Conservation (phyloP, 2,888 invertebrate genomes). For the Drosophila kambysellisi region DNA sequence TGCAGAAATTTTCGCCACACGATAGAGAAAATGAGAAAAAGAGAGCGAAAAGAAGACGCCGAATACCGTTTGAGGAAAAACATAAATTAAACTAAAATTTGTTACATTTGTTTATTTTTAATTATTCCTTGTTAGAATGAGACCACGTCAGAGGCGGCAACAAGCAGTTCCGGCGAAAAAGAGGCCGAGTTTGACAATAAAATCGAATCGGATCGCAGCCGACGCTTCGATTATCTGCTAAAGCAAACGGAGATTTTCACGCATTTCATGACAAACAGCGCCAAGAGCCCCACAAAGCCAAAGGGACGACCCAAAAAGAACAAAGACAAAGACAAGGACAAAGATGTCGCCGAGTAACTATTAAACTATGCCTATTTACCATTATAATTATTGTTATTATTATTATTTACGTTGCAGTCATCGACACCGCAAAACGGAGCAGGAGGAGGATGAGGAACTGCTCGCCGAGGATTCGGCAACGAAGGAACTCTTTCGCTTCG, state of each 20-base stretch:
- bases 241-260: conserved; percentile 99
- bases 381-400: background rate
- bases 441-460: conserved; percentile 99
- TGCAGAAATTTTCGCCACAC: conserved; percentile 37
- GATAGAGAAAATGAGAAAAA: background rate
- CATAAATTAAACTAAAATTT: background rate
- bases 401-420: conserved; percentile 87
- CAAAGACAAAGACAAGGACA: conserved; percentile 77
- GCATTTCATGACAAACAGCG: conserved; percentile 96
- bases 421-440: conserved; percentile 98
- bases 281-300: conserved; percentile 92
- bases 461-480: conserved; percentile 95
- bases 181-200: conserved; percentile 95
- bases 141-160: conserved; percentile 88
- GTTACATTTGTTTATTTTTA: conserved; percentile 13
- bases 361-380: background rate
- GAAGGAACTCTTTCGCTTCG: conserved; percentile 94
- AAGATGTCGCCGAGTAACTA: conserved; percentile 71
- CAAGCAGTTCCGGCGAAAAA: conserved; percentile 87
- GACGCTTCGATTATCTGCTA: conserved; percentile 97
- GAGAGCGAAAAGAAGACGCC: conserved; percentile 39
- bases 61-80: conserved; percentile 48
- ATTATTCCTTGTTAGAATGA: conserved; percentile 86
- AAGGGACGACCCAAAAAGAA: conserved; percentile 93
- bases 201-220: conserved; percentile 95